These are phyloP conservation scores for Megamerina dolium DNA, from an alignment of 2,888 invertebrate genomes.

Conservation along the genomic window DNA sequence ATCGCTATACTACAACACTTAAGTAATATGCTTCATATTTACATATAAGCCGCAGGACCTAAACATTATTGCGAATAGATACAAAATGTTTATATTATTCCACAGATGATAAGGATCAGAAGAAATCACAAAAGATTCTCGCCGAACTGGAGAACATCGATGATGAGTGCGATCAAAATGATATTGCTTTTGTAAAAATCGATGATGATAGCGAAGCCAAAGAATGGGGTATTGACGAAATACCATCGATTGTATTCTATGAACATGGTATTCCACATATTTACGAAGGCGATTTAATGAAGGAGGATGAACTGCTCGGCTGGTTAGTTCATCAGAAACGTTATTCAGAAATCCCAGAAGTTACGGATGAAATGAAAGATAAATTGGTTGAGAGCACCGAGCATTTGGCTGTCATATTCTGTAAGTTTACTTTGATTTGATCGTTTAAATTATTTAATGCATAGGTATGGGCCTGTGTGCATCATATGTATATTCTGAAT, in stretches of 20 bases:
- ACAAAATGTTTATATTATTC: too few relatives aligned
- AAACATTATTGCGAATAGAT: too few relatives aligned
- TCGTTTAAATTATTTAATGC: background rate
- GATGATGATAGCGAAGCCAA: constrained; percentile 82
- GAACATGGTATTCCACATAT: constrained; percentile 68
- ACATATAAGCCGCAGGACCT: too few relatives aligned
- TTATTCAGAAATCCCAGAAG: constrained; percentile 84
- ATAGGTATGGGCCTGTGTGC: background rate
- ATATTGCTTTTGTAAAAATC: constrained; percentile 87
- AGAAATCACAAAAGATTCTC: constrained; percentile 80
- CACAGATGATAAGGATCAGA: constrained; percentile 88
- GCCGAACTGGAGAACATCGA: constrained; percentile 85
- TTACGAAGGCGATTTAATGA: constrained; percentile 79
- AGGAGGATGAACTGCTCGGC: constrained; percentile 82
- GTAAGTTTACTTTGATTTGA: too few relatives aligned
- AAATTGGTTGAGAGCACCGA: constrained; percentile 74
- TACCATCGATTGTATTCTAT: constrained; percentile 76
- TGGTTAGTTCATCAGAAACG: constrained; percentile 88
- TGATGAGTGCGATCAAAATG: constrained; percentile 87
- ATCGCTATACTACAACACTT: too few relatives aligned
- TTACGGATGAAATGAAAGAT: constrained; percentile 91
- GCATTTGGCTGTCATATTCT: constrained; percentile 84
- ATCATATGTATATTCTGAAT: constrained; percentile 8
- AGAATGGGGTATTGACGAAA: constrained; percentile 77
- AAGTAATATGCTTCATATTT: too few relatives aligned